Base-by-base conservation (phyloP, 2,797 vertebrate genomes). In the Diceros bicornis region DNA sequence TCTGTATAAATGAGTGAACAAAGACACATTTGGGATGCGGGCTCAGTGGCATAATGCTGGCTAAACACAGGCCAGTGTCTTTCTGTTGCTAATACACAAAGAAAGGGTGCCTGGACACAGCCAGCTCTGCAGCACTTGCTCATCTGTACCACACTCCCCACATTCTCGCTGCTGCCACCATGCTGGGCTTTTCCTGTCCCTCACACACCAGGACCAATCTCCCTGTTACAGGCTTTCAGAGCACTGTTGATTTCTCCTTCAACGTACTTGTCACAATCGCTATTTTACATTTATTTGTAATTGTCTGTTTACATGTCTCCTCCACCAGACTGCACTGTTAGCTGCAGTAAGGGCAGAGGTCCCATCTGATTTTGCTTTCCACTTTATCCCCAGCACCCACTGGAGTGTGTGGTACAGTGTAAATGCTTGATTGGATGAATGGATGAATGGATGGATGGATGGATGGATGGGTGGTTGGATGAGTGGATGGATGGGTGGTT, bases 101-200 rank as follows among this genome's bases (percentile, higher is more conserved):
- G 21, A 27, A 34, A 52, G 44, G 44, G 16, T 47, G 79, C 71
- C 71, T 6, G 44, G 71, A 12, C 7, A 0, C 0, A 4, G 55
- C 27, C 10, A 2, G 29, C 23, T 14, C 66, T 17, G 12, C 4
- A 3, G 57, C 0, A 0, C 32, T 66, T 9, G 21, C 72, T 69
- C 7, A 0, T 10, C 55, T 29, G n/a, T 0, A 3, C 29, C n/a
- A 0, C 55, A 14, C 21, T 52, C 20, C 32, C 2, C 0, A 0
- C 0, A 27, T 29, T 20, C 81, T 71, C 2, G 1, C 47, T 41
- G 52, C 37, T n/a, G 29, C 34, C 6, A 1, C 37, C 27, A 9
- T 0, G 3, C 69, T 41, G 71, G 52, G 23, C 21, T n/a, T 34
- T 14, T 27, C 18, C 41, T 27, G 41, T 16, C 41, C 50, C 55